phyloP scores from a whole-genome alignment of 1,140 invertebrate species.

The Trachymyrmex cornetzi region DNA sequence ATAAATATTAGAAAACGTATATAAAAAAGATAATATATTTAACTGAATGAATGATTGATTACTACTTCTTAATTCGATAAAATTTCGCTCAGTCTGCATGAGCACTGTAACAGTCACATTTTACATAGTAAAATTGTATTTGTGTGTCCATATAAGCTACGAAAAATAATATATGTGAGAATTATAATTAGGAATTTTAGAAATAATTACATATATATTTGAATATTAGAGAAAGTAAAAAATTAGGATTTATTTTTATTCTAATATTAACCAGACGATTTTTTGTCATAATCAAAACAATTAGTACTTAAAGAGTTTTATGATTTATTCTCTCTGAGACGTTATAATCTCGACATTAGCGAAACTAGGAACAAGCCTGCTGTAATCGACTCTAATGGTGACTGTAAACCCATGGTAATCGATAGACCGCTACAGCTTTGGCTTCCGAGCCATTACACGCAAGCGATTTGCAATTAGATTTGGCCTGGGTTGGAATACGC shows the following conservation, averaged over 20 bases:
- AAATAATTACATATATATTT: constrained; percentile 11
- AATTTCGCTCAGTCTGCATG: background rate
- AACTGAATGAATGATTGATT: background rate
- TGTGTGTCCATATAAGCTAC: background rate
- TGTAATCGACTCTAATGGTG: constrained; percentile 72
- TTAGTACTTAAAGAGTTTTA: background rate
- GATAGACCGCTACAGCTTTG: constrained; percentile 68
- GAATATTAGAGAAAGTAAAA: background rate
- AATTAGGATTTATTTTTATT: background rate
- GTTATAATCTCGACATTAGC: constrained; percentile 27
- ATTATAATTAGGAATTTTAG: background rate
- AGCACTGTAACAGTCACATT: background rate
- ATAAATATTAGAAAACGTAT: background rate
- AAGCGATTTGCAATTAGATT: constrained; percentile 74
- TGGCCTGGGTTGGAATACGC: constrained; percentile 44
- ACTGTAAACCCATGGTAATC: constrained; percentile 75
- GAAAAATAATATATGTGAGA: constrained; percentile 1
- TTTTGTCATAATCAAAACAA: background rate
- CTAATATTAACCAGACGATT: background rate
- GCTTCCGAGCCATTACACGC: constrained; percentile 64
- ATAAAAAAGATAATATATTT: background rate
- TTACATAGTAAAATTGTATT: background rate
- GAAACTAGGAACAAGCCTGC: background rate
- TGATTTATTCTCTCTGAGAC: constrained; percentile 29
- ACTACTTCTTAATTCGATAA: background rate